Evolutionary conservation across 2,888 invertebrate genomes (phyloP), one percentile per base, ranked within the genome.

Genomic region (Trypoxylon attenuatum): DNA sequence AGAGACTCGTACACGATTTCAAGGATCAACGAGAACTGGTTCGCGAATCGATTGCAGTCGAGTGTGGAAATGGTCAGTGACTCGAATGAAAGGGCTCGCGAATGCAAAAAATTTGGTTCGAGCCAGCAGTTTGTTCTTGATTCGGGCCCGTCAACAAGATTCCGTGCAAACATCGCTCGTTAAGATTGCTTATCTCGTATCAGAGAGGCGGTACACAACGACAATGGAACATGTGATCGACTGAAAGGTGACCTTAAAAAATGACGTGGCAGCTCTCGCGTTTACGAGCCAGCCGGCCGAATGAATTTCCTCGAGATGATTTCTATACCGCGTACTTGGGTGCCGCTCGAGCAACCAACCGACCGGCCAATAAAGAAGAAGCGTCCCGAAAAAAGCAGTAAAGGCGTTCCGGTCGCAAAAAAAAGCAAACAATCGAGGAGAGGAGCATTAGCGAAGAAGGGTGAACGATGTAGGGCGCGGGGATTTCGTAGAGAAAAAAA

Each of bases 161-260:
- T 61, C 25, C 62, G 70, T 56, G 75, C 63, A 76, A 76, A 79
- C 73, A 78, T 67, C 60, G 71, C 8, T 10, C 69, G 69, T 59
- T 63, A 72, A 65, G 78, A 78, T 79, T 79, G 62, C 76, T 79
- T 80, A 79, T 80, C 79, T 69, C 51, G 67, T 60, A 72, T 76
- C 60, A 58, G 49, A 66, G 69, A 51, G 61, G n/a, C n/a, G n/a
- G 46, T 62, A 45, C 43, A 61, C 54, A 50, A 42, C 54, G 76
- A 76, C 71, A 71, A 76, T 73, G 22, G 62, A 52, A 62, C 58
- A 60, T 58, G 49, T 52, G 57, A 51, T 62, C 53, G 55, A n/a
- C 46, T 21, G 55, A 57, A 55, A 64, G 71, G 58, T 70, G 71
- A 72, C 63, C 71, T 71, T 68, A 70, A 67, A 72, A 71, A 71